Base-by-base conservation (phyloP, 2,113 vertebrate genomes). In the Apistogramma diplotaenia region DNA sequence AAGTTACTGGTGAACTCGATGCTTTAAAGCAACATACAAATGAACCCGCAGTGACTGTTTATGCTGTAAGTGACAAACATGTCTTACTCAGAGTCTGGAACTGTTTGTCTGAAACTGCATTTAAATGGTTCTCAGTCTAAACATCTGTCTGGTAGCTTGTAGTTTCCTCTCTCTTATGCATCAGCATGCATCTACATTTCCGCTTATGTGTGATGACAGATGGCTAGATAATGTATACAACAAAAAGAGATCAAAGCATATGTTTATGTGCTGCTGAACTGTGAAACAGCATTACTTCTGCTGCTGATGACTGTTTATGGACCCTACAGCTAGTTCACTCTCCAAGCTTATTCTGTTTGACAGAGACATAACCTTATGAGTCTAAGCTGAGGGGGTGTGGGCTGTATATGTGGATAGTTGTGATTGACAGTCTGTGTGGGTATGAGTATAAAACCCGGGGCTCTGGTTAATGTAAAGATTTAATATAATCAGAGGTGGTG, bases 401-500 rank as follows among this genome's bases (percentile, higher is more conserved):
- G 40, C 40, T 23, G 21, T 55, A 19, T 33, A n/a, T 76, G 65
- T 10, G 43, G 35, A 12, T 61, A 35, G 35, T 43, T 74, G 86
- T 86, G 89, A 85, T 84, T 84, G 86, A 86, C 87, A 82, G 73
- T 78, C 58, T 40, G n/a, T 82, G 27, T 75, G 53, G 21, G 21
- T 81, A 5, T 59, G 25, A 61, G 81, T 16, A 31, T 65, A 43
- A 78, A 78, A 84, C 84, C 70, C 33, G 37, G 18, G 55, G 54
- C 67, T 65, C 33, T 35, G 72, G 31, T 82, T 80, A 82, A 84
- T 82, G 83, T 77, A 81, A 87, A 76, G 61, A 83, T 92, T 78
- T 87, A 83, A 92, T 93, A 71, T 88, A 82, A 80, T 85, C 77
- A 72, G 74, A 89, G 85, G 79, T 86, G 83, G 70, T 31, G n/a